Percentiles rank a stretch among this genome's conserved stretches.
These are phyloP conservation scores for Campylomormyrus tamandua DNA, from an alignment of 2,113 vertebrate genomes.

Conservation along the genomic window DNA sequence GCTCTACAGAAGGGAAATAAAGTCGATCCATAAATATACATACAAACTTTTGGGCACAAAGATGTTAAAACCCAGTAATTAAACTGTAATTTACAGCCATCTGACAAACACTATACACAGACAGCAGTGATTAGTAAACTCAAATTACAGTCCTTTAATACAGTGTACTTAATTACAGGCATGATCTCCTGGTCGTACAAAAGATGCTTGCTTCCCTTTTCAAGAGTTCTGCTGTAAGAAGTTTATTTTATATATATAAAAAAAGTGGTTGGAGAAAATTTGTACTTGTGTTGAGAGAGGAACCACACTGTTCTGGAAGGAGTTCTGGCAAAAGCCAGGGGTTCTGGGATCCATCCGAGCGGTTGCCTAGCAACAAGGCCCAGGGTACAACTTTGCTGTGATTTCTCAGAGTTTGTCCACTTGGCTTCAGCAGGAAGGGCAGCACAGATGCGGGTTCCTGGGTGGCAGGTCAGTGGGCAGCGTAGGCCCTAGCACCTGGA, in stretches of 20 bases:
- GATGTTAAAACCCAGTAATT: conserved; percentile 37
- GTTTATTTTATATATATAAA: conserved; percentile 19
- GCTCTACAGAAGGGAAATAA: conserved; percentile 15
- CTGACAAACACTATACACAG: conserved; percentile 29
- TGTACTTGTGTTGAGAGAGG: too few relatives aligned
- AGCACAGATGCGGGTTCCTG: background rate
- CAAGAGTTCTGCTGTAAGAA: conserved; percentile 37
- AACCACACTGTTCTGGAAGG: background rate
- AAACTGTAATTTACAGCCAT: conserved; percentile 25
- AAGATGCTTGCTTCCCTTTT: conserved; percentile 39
- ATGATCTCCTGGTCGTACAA: conserved; percentile 28
- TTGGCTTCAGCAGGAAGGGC: background rate
- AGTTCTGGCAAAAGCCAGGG: background rate
- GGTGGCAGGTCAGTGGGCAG: background rate
- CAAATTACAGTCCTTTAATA: conserved; percentile 53
- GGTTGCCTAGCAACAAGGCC: background rate
- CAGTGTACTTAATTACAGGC: conserved; percentile 27
- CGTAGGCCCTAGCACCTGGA: background rate
- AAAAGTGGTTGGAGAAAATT: background rate
- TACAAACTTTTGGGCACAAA: conserved; percentile 28
- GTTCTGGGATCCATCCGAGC: background rate
- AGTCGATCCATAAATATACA: conserved; percentile 46
- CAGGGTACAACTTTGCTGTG: background rate
- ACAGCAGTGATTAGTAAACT: conserved; percentile 58
- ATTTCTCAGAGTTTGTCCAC: background rate